Conservation (phyloP, 2,797 vertebrate species). For the Crax fasciolata region DNA sequence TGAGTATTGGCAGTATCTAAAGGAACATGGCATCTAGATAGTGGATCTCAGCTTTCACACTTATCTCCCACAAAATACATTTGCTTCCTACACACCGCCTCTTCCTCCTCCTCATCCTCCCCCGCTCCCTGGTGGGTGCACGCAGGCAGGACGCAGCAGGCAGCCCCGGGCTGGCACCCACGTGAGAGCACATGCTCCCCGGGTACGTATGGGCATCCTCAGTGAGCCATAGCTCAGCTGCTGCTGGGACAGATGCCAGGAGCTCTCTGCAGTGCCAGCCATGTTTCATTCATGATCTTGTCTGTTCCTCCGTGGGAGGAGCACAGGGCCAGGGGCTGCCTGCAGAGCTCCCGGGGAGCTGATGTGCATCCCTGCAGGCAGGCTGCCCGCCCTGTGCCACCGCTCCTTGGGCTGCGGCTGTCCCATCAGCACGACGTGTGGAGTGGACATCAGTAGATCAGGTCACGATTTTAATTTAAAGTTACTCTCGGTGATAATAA, state of each 20-base stretch:
- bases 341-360: neutral
- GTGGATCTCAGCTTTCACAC: neutral
- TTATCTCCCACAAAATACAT: neutral
- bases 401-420: neutral
- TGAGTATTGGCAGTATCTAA: neutral
- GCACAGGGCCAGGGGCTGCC: neutral
- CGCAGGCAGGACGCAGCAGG: too few species aligned
- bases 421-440: neutral
- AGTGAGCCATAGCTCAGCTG: neutral
- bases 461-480: neutral
- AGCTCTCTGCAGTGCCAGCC: neutral
- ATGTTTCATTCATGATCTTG: neutral
- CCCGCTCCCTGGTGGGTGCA: too few species aligned
- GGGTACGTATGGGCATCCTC: fast-evolving
- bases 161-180: neutral
- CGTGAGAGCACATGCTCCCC: neutral
- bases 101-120: neutral
- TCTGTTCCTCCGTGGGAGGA: neutral
- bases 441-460: neutral
- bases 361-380: too few species aligned
- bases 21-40: neutral
- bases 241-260: neutral
- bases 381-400: neutral
- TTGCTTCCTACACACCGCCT: neutral
- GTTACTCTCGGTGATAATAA: neutral